Percentiles rank a stretch among this genome's conserved stretches.
phyloP scores from a whole-genome alignment of 2,888 invertebrate genomes.

The Malacosoma neustria region DNA sequence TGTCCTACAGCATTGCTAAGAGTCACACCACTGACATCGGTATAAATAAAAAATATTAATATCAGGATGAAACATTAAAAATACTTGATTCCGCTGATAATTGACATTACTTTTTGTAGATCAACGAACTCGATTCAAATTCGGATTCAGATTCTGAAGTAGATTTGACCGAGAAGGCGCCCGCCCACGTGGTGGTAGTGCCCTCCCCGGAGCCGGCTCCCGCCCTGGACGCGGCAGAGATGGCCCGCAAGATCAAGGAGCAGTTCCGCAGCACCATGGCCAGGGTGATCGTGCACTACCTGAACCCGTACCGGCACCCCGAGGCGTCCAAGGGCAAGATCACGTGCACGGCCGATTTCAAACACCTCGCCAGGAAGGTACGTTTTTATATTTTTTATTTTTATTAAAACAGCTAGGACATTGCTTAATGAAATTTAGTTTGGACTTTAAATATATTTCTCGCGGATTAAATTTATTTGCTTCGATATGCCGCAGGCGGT shows the following conservation, averaged over 20 bases:
- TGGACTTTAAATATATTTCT: too few species aligned
- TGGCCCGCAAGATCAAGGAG: slow-evolving; percentile 86
- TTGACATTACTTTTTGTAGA: too few species aligned
- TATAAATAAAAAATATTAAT: too few species aligned
- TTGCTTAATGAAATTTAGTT: too few species aligned
- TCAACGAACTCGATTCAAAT: slow-evolving; percentile 53
- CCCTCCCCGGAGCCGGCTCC: slow-evolving; percentile 6
- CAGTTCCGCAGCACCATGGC: slow-evolving; percentile 87
- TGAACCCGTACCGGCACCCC: slow-evolving; percentile 91
- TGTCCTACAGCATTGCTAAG: too few species aligned
- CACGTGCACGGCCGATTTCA: slow-evolving; percentile 92
- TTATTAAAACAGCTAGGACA: too few species aligned
- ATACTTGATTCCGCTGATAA: too few species aligned
- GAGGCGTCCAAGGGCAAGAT: slow-evolving; percentile 91
- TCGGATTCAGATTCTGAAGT: slow-evolving; percentile 19
- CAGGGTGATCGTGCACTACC: slow-evolving; percentile 87
- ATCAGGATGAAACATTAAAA: too few species aligned
- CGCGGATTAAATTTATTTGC: too few species aligned
- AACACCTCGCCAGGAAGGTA: slow-evolving; percentile 95
- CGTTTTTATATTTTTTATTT: slow-evolving; percentile 9
- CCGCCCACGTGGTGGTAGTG: slow-evolving; percentile 4
- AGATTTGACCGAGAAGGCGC: slow-evolving; percentile 5
- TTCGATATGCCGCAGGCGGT: too few species aligned
- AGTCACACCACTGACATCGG: too few species aligned
- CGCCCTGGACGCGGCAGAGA: slow-evolving; percentile 52